These are phyloP conservation scores for Phoebastria nigripes DNA, from an alignment of 2,797 vertebrate genomes.

Conservation along the genomic window DNA sequence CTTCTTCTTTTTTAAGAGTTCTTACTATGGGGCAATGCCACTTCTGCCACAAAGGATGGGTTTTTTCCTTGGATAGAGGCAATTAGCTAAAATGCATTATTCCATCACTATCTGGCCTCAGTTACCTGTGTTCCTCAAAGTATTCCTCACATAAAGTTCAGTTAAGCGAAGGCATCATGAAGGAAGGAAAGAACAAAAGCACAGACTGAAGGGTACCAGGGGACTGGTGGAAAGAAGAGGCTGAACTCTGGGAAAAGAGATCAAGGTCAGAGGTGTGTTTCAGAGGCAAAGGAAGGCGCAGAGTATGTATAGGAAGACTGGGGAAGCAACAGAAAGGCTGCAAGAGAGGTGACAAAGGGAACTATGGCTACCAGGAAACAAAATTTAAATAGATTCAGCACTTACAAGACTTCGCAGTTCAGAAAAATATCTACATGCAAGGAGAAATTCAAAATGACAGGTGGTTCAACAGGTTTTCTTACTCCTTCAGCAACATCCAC, in stretches of 20 bases:
- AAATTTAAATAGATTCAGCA: not conserved
- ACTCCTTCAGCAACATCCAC: not conserved
- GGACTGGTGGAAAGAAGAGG: not conserved
- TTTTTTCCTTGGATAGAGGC: not conserved
- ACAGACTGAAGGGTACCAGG: not conserved
- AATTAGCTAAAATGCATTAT: conserved; percentile 32
- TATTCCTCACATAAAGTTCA: not conserved
- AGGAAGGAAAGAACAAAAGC: not conserved
- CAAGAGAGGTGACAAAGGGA: not conserved
- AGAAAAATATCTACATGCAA: not conserved
- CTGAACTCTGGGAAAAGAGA: not conserved
- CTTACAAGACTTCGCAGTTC: not conserved
- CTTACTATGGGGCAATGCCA: not conserved
- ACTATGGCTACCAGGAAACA: not conserved
- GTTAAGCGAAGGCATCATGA: not conserved
- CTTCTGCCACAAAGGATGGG: not conserved
- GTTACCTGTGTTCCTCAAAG: not conserved
- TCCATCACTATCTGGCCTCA: not conserved
- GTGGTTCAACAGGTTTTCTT: not conserved
- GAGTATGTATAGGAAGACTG: not conserved
- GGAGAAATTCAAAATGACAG: not conserved
- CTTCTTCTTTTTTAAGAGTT: not conserved
- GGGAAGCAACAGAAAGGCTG: not conserved
- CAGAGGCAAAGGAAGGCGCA: not conserved
- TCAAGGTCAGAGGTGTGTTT: not conserved